Evolutionary conservation across 1,140 invertebrate species (phyloP).

Genomic region (Acromyrmex charruanus): DNA sequence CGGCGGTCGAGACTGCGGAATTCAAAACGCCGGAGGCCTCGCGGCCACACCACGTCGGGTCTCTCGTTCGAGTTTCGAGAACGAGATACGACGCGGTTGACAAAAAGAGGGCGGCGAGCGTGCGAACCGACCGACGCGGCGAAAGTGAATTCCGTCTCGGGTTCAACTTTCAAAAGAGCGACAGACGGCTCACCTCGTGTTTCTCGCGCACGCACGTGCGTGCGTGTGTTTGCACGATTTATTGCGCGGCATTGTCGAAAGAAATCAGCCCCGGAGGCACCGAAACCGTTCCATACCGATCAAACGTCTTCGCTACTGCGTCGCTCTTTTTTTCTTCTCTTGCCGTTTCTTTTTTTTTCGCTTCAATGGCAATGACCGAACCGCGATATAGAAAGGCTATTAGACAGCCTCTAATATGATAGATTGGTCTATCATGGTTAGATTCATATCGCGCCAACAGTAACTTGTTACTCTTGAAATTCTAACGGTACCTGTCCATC

Average conservation of each 20-base stretch:
- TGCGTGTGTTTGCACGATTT: conserved; percentile 43
- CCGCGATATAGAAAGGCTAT: conserved; percentile 61
- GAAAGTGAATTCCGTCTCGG: conserved; percentile 77
- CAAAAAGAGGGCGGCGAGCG: conserved; percentile 77
- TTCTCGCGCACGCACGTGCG: conserved; percentile 34
- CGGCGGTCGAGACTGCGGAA: conserved; percentile 13
- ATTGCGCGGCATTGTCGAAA: conserved; percentile 64
- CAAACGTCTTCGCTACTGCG: conserved; percentile 22
- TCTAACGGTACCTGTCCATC: conserved; percentile 73
- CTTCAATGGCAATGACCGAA: neutral
- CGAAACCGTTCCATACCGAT: conserved; percentile 31
- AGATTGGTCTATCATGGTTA: conserved; percentile 54
- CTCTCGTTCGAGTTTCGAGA: conserved; percentile 56
- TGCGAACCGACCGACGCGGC: conserved; percentile 71
- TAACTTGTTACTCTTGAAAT: conserved; percentile 61
- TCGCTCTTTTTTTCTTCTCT: neutral
- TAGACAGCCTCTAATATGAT: conserved; percentile 64
- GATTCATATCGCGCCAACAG: conserved; percentile 63
- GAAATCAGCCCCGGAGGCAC: conserved; percentile 42
- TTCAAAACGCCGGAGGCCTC: conserved; percentile 24
- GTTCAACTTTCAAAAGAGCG: conserved; percentile 73
- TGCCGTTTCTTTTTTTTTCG: neutral
- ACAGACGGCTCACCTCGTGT: conserved; percentile 41
- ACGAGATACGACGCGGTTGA: conserved; percentile 61
- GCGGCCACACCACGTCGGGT: conserved; percentile 9